Evolutionary conservation across 64 coral and sea anemone species (phyloP).

Genomic region (Montipora efflorescens): DNA sequence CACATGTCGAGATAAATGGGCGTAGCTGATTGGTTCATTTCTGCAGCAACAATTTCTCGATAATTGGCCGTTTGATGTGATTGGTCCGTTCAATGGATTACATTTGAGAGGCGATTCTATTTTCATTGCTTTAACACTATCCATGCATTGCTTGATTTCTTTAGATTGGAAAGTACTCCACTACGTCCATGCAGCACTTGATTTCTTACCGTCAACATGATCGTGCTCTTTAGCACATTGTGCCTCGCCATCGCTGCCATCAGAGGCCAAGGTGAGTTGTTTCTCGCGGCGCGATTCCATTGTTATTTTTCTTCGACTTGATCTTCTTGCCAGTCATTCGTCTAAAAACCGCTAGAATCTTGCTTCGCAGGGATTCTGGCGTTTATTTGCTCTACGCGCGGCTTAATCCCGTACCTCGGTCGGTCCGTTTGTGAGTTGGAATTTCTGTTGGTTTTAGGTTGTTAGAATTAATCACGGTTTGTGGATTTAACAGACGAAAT

Average conservation of each 20-base stretch:
- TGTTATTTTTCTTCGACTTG: constrained; percentile 23
- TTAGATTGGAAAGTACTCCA: constrained; percentile 72
- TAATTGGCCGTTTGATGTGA: constrained; percentile 94
- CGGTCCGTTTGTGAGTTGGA: constrained; percentile 33
- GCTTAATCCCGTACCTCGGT: constrained; percentile 9
- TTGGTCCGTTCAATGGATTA: constrained; percentile 84
- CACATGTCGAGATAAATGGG: constrained; percentile 81
- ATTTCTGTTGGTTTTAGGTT: constrained; percentile 86
- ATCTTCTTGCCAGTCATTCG: constrained; percentile 28
- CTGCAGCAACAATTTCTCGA: constrained; percentile 73
- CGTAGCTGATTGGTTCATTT: constrained; percentile 79
- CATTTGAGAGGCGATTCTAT: constrained; percentile 70
- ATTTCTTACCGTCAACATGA: constrained; percentile 72
- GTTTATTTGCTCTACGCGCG: constrained; percentile 2
- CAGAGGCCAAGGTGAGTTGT: constrained; percentile 62
- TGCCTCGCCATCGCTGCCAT: constrained; percentile 58
- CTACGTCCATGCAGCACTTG: constrained; percentile 76
- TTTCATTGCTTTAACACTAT: constrained; percentile 84
- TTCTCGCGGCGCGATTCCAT: neutral
- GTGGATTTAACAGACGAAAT: constrained; percentile 99
- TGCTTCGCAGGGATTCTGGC: constrained; percentile 18
- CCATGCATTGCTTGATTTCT: constrained; percentile 74
- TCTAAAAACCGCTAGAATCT: constrained; percentile 13
- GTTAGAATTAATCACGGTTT: constrained; percentile 99
- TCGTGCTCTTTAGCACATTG: constrained; percentile 93